Percentiles rank a stretch among this genome's conserved stretches.
These are phyloP conservation scores for Mycetomoellerius zeteki DNA, from an alignment of 1,140 invertebrate genomes.

Conservation along the genomic window DNA sequence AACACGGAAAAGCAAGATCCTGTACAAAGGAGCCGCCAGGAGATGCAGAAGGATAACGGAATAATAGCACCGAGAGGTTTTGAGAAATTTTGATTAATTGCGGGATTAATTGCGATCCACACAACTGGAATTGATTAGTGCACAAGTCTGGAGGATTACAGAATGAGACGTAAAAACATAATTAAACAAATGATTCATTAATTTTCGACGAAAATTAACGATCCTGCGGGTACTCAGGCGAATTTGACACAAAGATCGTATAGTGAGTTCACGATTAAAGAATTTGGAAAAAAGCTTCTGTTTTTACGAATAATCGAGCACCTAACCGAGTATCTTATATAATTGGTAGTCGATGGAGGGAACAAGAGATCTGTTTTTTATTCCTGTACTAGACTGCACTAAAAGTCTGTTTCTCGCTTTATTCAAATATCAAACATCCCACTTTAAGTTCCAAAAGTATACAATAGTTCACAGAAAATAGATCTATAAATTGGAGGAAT, in stretches of 20 bases:
- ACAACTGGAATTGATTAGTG: background rate
- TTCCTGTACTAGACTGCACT: no score
- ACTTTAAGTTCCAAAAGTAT: no score
- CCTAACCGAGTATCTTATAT: background rate
- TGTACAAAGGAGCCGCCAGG: background rate
- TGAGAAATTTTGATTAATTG: conserved; percentile 21
- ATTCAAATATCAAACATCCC: no score
- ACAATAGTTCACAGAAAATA: no score
- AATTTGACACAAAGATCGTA: background rate
- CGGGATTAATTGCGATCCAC: background rate
- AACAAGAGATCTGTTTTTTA: no score
- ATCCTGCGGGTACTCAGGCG: background rate
- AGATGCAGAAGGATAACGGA: background rate
- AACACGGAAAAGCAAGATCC: background rate
- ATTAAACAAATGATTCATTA: conserved; percentile 18
- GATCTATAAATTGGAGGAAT: background rate
- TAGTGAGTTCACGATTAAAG: background rate
- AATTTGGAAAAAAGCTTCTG: background rate
- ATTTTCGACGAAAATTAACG: background rate
- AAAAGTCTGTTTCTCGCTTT: no score
- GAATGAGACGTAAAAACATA: background rate
- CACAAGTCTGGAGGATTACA: background rate
- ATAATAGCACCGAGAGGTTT: no score
- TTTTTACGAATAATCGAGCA: conserved; percentile 2
- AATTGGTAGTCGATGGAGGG: background rate